Evolutionary conservation across 2,797 vertebrate species (phyloP).

Genomic region (Botia almorhae): DNA sequence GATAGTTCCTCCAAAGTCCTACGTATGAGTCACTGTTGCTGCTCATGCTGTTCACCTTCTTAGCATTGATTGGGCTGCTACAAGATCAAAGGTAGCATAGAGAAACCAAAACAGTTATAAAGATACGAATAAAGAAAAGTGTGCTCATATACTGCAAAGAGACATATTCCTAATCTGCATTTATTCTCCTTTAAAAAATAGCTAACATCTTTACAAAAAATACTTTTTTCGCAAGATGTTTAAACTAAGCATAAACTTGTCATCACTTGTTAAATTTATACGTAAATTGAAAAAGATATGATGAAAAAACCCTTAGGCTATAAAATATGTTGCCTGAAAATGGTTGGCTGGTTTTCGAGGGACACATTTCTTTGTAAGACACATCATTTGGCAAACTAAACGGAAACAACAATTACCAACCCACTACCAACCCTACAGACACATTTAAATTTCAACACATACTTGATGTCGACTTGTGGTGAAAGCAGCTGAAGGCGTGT

Average conservation of each 20-base stretch:
- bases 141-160: too few relatives aligned
- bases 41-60: conserved; percentile 92
- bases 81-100: conserved; percentile 33
- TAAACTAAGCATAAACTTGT: too few relatives aligned
- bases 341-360: too few relatives aligned
- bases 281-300: not conserved
- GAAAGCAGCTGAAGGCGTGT: conserved; percentile 94
- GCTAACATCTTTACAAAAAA: too few relatives aligned
- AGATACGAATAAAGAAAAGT: too few relatives aligned
- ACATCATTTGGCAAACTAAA: too few relatives aligned
- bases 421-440: not conserved
- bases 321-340: not conserved
- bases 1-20: conserved; percentile 97
- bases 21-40: conserved; percentile 93
- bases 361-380: too few relatives aligned
- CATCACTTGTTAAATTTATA: too few relatives aligned
- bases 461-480: conserved; percentile 98
- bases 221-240: too few relatives aligned
- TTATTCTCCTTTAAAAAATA: too few relatives aligned
- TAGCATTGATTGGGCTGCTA: conserved; percentile 98
- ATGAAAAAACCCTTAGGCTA: not conserved
- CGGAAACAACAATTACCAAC: not conserved
- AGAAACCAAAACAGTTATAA: not conserved
- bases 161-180: too few relatives aligned
- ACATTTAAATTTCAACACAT: conserved; percentile 54